These are phyloP conservation scores for Orycteropus afer DNA, from an alignment of 2,113 vertebrate species.

Conservation along the genomic window DNA sequence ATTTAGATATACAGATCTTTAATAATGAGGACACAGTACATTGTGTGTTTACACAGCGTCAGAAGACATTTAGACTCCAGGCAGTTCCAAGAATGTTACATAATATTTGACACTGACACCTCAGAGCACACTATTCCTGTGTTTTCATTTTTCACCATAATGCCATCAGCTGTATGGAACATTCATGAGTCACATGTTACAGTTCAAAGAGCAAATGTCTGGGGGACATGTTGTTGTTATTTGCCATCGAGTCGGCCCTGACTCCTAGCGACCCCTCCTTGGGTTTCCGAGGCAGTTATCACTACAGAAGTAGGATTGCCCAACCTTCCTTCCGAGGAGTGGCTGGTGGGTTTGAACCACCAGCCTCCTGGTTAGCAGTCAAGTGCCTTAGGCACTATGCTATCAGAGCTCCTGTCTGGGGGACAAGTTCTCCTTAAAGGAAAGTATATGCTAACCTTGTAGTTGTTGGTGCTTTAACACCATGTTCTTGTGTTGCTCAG, in stretches of 20 bases:
- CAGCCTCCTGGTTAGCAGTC: no score
- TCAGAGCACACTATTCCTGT: not conserved
- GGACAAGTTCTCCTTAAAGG: no score
- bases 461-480: not conserved
- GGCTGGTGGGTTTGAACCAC: no score
- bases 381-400: no score
- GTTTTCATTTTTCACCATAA: not conserved
- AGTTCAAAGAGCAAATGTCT: not conserved
- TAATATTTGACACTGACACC: not conserved
- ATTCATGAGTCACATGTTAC: not conserved
- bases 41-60: not conserved
- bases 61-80: not conserved
- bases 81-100: not conserved
- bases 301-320: no score
- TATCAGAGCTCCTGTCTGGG: no score
- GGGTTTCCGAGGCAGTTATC: no score
- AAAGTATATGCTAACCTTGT: not conserved
- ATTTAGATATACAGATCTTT: not conserved
- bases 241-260: no score
- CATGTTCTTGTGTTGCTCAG: not conserved
- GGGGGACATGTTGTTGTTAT: no score
- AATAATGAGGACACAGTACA: not conserved
- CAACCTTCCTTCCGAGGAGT: no score
- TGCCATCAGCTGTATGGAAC: not conserved
- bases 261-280: no score